A percentile compares a stretch with the other conserved stretches of the same genome.
Evolutionary conservation across 2,797 vertebrate genomes (phyloP).

Genomic region (Falco berigora): DNA sequence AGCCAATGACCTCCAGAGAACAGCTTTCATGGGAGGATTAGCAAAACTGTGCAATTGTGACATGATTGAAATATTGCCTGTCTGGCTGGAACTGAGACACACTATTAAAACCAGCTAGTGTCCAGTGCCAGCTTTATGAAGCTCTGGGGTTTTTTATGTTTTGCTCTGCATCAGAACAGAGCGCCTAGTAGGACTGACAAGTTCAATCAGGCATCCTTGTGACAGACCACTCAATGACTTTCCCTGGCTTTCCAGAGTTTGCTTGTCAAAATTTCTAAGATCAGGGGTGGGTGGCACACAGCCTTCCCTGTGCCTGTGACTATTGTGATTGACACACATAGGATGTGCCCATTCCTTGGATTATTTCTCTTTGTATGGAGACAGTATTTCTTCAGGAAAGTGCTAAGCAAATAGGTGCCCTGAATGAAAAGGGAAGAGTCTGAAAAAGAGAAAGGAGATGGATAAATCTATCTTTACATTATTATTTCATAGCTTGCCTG

Average conservation of each 20-base stretch:
- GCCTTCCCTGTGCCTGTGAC: accelerated
- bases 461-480: not conserved
- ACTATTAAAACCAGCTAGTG: not conserved
- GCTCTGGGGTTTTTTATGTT: not conserved
- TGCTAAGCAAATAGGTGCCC: not conserved
- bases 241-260: not conserved
- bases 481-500: not conserved
- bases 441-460: not conserved
- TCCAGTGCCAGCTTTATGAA: not conserved
- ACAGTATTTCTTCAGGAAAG: not conserved
- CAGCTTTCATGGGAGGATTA: not conserved
- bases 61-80: not conserved
- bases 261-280: not conserved
- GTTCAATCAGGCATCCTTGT: too few relatives aligned
- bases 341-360: accelerated
- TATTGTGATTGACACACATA: accelerated
- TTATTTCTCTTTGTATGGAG: not conserved
- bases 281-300: not conserved
- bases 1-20: not conserved
- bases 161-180: not conserved
- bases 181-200: not conserved
- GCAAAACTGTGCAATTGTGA: not conserved
- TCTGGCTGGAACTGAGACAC: not conserved
- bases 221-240: not conserved
- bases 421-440: not conserved